Evolutionary conservation across 2,113 vertebrate genomes (phyloP).

Genomic region (Corythornis vintsioides): DNA sequence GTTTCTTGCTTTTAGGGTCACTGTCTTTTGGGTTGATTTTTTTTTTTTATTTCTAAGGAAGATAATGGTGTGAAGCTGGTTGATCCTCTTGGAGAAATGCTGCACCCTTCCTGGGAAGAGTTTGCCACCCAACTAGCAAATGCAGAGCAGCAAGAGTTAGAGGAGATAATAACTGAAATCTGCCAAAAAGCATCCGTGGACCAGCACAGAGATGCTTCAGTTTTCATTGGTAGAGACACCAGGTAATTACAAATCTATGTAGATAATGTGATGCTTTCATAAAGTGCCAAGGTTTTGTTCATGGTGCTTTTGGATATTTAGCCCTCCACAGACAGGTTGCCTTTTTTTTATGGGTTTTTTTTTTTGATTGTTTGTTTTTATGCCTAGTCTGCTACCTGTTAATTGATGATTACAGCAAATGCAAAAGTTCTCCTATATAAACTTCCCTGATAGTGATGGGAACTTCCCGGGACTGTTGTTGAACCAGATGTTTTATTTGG

Average conservation of each 20-base stretch:
- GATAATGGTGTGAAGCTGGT: constrained; percentile 95
- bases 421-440: neutral
- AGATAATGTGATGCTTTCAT: neutral
- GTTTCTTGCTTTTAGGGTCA: neutral
- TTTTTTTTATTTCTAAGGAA: constrained; percentile 77
- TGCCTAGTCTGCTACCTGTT: neutral
- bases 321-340: neutral
- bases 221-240: constrained; percentile 92
- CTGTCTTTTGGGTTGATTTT: neutral
- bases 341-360: neutral
- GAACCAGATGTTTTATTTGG: neutral
- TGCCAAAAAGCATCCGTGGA: constrained; percentile 82
- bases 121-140: constrained; percentile 90
- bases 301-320: neutral
- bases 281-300: neutral
- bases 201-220: constrained; percentile 76
- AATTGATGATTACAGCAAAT: neutral
- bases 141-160: constrained; percentile 83
- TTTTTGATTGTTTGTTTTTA: neutral
- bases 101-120: constrained; percentile 87
- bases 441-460: neutral
- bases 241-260: constrained; percentile 77
- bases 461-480: neutral
- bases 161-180: constrained; percentile 75
- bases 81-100: constrained; percentile 96